Conservation (phyloP, 1,140 invertebrate genomes). For the Drosophila virilis region DNA sequence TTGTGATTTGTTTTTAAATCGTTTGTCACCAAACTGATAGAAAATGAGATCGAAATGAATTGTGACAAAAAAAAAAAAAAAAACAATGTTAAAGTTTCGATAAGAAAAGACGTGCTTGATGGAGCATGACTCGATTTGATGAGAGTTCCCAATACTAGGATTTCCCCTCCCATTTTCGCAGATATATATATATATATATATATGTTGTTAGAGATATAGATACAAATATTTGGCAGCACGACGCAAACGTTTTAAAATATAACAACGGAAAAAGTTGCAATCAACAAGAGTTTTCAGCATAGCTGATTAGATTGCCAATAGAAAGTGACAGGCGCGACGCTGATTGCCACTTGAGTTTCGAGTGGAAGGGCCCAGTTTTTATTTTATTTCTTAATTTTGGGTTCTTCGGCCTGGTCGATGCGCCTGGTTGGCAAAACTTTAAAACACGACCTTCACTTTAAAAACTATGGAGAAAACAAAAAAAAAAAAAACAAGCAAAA, state of each 20-base stretch:
- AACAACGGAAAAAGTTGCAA: not conserved
- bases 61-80: no score
- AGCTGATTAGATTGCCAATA: slow-evolving; percentile 46
- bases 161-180: not conserved
- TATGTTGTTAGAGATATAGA: not conserved
- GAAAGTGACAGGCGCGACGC: slow-evolving; percentile 40
- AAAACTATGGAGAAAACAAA: no score
- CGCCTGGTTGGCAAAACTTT: not conserved
- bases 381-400: not conserved
- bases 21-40: no score
- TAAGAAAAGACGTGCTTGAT: no score
- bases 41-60: no score
- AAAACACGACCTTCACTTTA: not conserved
- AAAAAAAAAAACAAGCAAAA: not conserved
- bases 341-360: slow-evolving; percentile 31
- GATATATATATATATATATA: no score
- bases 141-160: not conserved
- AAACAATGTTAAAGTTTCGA: no score
- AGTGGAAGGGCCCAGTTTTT: slow-evolving; percentile 15
- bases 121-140: not conserved
- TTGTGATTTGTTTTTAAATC: no score
- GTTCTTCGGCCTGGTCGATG: not conserved
- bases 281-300: slow-evolving; percentile 4
- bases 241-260: slow-evolving; percentile 1
- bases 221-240: slow-evolving; percentile 2